Base-by-base conservation (phyloP, 2,888 invertebrate species). In the Pantelozetes paolii region DNA sequence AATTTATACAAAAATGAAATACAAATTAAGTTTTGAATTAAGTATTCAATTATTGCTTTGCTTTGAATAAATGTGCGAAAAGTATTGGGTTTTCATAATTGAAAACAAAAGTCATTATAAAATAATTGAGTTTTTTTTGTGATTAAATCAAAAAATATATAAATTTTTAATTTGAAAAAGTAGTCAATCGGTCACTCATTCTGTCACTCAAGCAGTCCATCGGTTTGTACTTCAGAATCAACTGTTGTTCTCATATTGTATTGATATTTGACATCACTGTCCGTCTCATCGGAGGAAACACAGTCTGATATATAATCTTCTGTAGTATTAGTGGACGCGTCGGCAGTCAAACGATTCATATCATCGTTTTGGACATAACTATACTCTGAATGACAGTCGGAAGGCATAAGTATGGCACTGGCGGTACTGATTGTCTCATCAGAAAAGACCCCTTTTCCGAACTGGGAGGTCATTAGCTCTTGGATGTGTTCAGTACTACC, bases 281-380 rank as follows among this genome's bases (percentile, higher is more conserved):
- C 13, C 5, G 64, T 36, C 5, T 36, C 64, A 36, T 64, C 32
- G 2, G 32, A 32, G 6, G 64, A 64, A 36, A 13, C 1, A 64
- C 28, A 64, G 6, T 45, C 36, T 13, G 74, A 8, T 28, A 75
- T 57, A 18, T 77, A 77, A 36, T 77, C 77, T 50, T 77, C 77
- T 70, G 73, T 72, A 20, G 77, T 77, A 36, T 77, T 77, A 36
- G 77, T 77, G 23, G 77, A 76, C 70, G 77, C 77, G 76, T 77
- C 77, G 8, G 75, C 75, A 72, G 76, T 76, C 8, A 70, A 75
- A 71, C 64, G 32, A 30, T 75, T 72, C 20, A 69, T 50, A 20
- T 77, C 76, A 32, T 73, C 75, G 13, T 13, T 36, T 45, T 70
- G 70, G 42, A 30, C 45, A 42, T 70, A 70, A 70, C 26, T 71